Evolutionary conservation across 2,888 invertebrate genomes (phyloP), one percentile per base, ranked within the genome.

Genomic region (Aphidius colemani): DNA sequence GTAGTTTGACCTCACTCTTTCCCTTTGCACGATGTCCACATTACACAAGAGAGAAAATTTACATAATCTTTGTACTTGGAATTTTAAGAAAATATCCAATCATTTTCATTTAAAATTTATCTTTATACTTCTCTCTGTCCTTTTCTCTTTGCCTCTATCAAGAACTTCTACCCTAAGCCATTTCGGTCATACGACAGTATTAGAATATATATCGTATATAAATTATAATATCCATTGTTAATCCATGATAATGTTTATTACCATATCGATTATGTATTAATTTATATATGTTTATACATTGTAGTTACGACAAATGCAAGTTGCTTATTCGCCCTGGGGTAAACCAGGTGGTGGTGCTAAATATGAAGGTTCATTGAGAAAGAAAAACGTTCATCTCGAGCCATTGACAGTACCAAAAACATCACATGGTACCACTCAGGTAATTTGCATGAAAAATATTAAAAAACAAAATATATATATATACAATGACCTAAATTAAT

Each of bases 271-370:
- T 30, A 30, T 30, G 30, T 30, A 30, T 30, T 30, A 30, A 30
- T 30, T 30, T 30, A 30, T 30, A 3, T 30, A 3, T 30, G 30
- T 30, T 61, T 64, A 39, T 71, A 72, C 70, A n/a, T n/a, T n/a
- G n/a, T 76, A 90, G 90, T 84, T 88, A 68, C 87, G 88, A 63
- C 87, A 88, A 74, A 88, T 91, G 83, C 86, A 90, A 82, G 86
- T 88, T 66, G 87, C 87, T 69, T 92, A 91, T 78, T 90, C 90
- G 82, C 93, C 93, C 7, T 93, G 92, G 91, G 92, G 92, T 6
- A 86, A 88, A 65, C 90, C 89, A 8, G 91, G 91, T 3, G 89
- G 90, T 56, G 91, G 91, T 40, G 91, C 91, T 18, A 90, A 91
- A 53, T 90, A 89, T 74, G 72, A 85, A 9, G 83, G 81, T 18